Conservation (phyloP, 2,797 vertebrate genomes). For the Furcifer pardalis region DNA sequence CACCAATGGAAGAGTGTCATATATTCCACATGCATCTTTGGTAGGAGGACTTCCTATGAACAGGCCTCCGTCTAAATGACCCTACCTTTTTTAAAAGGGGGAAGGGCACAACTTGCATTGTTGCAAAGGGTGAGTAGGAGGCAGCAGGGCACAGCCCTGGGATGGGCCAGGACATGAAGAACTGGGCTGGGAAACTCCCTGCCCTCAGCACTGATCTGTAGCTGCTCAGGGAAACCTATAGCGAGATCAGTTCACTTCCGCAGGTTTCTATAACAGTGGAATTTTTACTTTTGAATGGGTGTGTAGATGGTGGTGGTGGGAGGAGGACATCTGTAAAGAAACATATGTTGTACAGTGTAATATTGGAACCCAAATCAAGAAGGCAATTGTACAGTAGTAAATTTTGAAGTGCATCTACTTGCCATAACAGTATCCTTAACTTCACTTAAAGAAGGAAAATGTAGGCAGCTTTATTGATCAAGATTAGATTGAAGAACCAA, state of each 20-base stretch:
- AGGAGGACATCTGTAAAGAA: neutral
- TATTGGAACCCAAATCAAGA: neutral
- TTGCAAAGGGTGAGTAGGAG: slow-evolving; percentile 2
- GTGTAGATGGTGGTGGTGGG: too few relatives aligned
- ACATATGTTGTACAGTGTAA: neutral
- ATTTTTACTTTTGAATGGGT: too few relatives aligned
- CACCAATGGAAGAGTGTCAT: neutral
- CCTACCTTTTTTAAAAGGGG: neutral
- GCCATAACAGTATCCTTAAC: too few relatives aligned
- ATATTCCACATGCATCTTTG: neutral
- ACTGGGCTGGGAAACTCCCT: slow-evolving; percentile 13
- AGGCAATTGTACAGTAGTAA: too few relatives aligned
- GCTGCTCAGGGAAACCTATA: neutral
- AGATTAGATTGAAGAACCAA: too few relatives aligned
- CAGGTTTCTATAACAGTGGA: neutral
- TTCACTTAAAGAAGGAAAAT: too few relatives aligned
- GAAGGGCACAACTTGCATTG: neutral
- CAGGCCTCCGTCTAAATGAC: neutral
- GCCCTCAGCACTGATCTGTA: neutral
- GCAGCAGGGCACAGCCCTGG: slow-evolving; percentile 22
- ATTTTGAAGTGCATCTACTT: too few relatives aligned
- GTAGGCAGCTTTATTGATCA: too few relatives aligned
- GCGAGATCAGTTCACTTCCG: neutral
- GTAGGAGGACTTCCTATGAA: neutral
- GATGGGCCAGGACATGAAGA: slow-evolving; percentile 3